phyloP scores from a whole-genome alignment of 2,888 invertebrate species.

The Cynaeus angustus region DNA sequence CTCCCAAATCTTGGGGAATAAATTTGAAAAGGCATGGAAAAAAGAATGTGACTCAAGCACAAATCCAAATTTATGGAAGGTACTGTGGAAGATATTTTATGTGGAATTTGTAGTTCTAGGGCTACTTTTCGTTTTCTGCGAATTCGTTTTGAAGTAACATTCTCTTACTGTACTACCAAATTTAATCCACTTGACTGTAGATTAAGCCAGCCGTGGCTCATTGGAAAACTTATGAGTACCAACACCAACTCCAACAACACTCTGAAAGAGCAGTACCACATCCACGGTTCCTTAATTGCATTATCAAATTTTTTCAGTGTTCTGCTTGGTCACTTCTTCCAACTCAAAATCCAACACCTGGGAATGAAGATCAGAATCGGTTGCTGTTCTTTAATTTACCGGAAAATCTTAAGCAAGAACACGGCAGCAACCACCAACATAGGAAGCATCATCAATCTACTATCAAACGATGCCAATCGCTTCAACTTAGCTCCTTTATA shows the following conservation, averaged over 20 bases:
- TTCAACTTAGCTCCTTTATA: slow-evolving; percentile 87
- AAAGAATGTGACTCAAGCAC: slow-evolving; percentile 47
- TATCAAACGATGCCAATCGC: slow-evolving; percentile 90
- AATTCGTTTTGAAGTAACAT: slow-evolving; percentile 19
- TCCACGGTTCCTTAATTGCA: slow-evolving; percentile 85
- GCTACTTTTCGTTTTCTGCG: slow-evolving; percentile 20
- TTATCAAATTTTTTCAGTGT: slow-evolving; percentile 72
- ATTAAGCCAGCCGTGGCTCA: slow-evolving; percentile 56
- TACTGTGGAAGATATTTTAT: slow-evolving; percentile 54
- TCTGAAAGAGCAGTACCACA: slow-evolving; percentile 77
- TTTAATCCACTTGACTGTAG: slow-evolving; percentile 42
- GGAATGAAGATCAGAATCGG: slow-evolving; percentile 90
- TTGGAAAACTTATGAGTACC: slow-evolving; percentile 73
- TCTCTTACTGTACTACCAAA: too few species aligned
- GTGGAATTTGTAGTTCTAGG: slow-evolving; percentile 51
- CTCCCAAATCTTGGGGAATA: slow-evolving; percentile 60
- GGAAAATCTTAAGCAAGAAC: slow-evolving; percentile 81
- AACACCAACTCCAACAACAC: slow-evolving; percentile 67
- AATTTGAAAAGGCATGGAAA: slow-evolving; percentile 61
- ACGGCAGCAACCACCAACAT: slow-evolving; percentile 87
- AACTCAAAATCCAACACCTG: slow-evolving; percentile 86
- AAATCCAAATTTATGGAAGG: slow-evolving; percentile 53
- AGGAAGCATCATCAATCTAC: slow-evolving; percentile 71
- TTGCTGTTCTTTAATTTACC: slow-evolving; percentile 87
- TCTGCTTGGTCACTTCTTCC: slow-evolving; percentile 76